phyloP scores from a whole-genome alignment of 2,797 vertebrate genomes.

The Notamacropus eugenii region DNA sequence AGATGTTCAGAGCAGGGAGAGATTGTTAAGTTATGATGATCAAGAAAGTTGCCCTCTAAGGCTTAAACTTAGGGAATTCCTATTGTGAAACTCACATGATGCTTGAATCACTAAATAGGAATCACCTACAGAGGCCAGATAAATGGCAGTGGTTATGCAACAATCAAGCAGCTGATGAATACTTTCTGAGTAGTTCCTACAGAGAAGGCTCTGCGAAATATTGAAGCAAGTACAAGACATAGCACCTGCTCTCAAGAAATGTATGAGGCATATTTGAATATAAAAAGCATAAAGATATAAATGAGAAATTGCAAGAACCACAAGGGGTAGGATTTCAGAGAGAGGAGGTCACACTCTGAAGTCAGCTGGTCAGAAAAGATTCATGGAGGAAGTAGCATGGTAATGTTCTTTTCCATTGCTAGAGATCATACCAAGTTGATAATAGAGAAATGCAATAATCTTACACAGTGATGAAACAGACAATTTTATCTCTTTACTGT shows the following conservation, averaged over 20 bases:
- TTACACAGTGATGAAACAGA: slow-evolving; percentile 37
- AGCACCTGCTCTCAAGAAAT: not conserved
- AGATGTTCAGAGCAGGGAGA: not conserved
- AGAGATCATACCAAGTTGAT: slow-evolving; percentile 51
- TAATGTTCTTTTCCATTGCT: not conserved
- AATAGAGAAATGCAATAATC: slow-evolving; percentile 1
- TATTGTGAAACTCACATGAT: not conserved
- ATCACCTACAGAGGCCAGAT: not conserved
- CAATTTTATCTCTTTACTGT: slow-evolving; percentile 61
- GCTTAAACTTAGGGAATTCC: not conserved
- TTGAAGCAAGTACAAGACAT: not conserved
- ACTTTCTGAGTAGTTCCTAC: not conserved
- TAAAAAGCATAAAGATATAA: not conserved
- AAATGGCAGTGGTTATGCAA: not conserved
- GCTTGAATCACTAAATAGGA: not conserved
- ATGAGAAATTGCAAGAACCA: not conserved
- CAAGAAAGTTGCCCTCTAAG: not conserved
- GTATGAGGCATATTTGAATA: not conserved
- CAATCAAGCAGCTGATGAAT: not conserved
- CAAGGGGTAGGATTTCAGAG: not conserved
- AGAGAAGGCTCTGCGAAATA: not conserved
- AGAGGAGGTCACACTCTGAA: not conserved
- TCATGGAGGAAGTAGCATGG: not conserved
- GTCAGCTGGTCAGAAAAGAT: not conserved
- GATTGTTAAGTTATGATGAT: not conserved